Evolutionary conservation across 2,797 vertebrate species (phyloP).

Genomic region (Xerus rutilus): DNA sequence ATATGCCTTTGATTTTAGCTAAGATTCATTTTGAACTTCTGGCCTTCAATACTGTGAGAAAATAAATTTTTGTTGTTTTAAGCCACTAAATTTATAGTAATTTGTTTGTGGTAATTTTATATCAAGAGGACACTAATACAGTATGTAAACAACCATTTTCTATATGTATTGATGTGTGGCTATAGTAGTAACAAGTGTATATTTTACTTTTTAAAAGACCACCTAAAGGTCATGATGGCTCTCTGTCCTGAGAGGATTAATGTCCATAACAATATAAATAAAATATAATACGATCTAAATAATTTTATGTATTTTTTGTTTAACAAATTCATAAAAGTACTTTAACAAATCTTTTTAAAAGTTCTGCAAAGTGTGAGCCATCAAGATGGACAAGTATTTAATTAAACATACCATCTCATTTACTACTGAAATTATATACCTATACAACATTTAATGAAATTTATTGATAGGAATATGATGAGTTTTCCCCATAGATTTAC

Average conservation of each 20-base stretch:
- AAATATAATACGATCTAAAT: not conserved
- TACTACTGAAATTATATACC: not conserved
- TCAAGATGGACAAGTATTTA: constrained; percentile 18
- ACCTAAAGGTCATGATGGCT: not conserved
- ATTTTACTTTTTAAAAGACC: not conserved
- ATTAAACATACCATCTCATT: not conserved
- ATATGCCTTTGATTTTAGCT: not conserved
- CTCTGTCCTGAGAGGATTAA: no score
- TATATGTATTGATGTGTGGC: not conserved
- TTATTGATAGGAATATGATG: constrained; percentile 12
- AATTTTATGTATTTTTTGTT: constrained; percentile 20
- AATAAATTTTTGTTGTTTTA: constrained; percentile 2
- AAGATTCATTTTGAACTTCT: not conserved
- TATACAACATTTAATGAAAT: not conserved
- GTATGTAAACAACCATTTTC: not conserved
- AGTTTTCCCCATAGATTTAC: not conserved
- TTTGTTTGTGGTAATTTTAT: not conserved
- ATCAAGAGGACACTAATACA: not conserved
- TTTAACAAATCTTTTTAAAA: constrained; percentile 47
- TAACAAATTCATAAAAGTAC: constrained; percentile 9
- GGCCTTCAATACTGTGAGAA: not conserved
- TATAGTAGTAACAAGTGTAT: not conserved
- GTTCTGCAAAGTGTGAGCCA: constrained; percentile 24
- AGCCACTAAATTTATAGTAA: not conserved
- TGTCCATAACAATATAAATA: no score